These are phyloP conservation scores for Polypterus bichir DNA, from an alignment of 2,113 vertebrate species.

Conservation along the genomic window DNA sequence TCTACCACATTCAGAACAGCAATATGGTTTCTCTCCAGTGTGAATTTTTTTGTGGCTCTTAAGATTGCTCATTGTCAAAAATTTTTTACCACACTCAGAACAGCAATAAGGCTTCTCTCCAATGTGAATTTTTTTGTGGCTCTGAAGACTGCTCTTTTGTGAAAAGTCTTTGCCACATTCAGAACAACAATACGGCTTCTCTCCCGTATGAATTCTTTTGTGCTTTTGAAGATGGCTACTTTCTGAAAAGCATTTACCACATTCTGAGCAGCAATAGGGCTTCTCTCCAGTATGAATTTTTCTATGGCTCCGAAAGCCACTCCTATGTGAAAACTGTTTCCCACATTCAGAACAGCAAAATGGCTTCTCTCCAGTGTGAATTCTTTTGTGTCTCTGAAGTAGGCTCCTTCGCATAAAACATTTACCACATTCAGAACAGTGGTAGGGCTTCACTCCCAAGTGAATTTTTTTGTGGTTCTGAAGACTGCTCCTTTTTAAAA, in stretches of 20 bases:
- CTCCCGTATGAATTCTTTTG: constrained; percentile 3
- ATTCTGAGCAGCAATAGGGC: constrained; percentile 4
- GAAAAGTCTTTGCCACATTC: not conserved
- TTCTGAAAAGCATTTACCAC: not conserved
- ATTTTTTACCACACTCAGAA: too few relatives aligned
- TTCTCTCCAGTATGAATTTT: constrained; percentile 5
- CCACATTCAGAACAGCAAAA: constrained; percentile 3
- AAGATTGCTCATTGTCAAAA: too few relatives aligned
- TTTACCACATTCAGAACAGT: constrained; percentile 4
- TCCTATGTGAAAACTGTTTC: not conserved
- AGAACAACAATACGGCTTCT: constrained; percentile 2
- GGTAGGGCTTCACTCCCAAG: constrained; percentile 6
- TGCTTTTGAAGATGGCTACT: not conserved
- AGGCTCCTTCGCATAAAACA: not conserved
- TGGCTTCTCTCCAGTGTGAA: constrained; percentile 6
- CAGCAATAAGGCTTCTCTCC: not conserved
- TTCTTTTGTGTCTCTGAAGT: not conserved
- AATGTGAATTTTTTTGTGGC: not conserved
- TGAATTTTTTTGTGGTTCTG: not conserved
- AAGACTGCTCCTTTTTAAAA: not conserved
- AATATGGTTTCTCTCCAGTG: too few relatives aligned
- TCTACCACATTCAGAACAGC: too few relatives aligned
- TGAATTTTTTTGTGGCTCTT: too few relatives aligned
- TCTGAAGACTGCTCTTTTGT: not conserved
- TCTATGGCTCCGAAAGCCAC: not conserved